Base-by-base conservation (phyloP, 2,797 vertebrate genomes). In the Neostethus bicornis region DNA sequence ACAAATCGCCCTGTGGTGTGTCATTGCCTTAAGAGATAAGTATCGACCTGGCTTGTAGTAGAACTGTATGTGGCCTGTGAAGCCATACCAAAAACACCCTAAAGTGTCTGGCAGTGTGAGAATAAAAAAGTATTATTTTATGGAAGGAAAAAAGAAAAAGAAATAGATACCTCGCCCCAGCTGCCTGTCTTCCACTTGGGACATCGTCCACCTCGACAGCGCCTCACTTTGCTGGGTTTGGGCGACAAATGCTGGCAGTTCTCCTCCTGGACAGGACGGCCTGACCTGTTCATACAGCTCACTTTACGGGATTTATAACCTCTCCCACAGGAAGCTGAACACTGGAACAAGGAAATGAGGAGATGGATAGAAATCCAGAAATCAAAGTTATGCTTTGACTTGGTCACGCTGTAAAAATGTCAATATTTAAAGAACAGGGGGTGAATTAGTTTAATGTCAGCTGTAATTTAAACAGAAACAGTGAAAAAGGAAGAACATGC, bases 131-230 rank as follows among this genome's bases (percentile, higher is more conserved):
- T 34, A 52, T 47, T 51, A 46, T 73, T 73, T 76, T 63, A 52
- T 7, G 52, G 45, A 48, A 46, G 14, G 7, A 26, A 28, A 4
- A 12, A 10, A 12, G 13, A 53, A 49, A 72, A 39, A 79, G 17
- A 53, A 52, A 51, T 43, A 60, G 63, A 89, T 93, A 98, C 97
- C 95, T 97, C 93, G 88, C 87, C 94, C 96, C 96, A 99, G 19
- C 87, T 82, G 84, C 93, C 93, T n/a, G 92, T 90, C 87, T 94
- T 97, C 95, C 96, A 98, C 81, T 94, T 95, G 66, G 94, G 93
- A 80, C 97, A 98, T 73, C 92, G 89, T 77, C 93, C 91, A 49
- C 94, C 93, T 85, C 92, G 85, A 89, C 96, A 98, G 84, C 93
- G 93, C 87, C 91, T 94, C 90, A 93, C 94, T 83, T 89, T 86